phyloP scores from a whole-genome alignment of 2,888 invertebrate genomes.

The Lottia scabra region DNA sequence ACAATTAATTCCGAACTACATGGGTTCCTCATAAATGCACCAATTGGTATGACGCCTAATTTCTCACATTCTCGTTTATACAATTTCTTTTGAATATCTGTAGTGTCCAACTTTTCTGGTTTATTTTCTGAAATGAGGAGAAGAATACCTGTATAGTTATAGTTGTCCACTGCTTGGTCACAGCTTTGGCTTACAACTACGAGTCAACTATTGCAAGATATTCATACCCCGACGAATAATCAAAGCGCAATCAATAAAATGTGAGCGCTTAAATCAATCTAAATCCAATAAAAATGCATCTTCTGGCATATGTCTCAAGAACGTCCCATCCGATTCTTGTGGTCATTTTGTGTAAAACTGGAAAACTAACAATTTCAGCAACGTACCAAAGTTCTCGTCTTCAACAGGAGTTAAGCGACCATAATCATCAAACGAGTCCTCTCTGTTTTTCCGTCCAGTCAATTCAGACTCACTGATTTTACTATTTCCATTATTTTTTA shows the following conservation, averaged over 20 bases:
- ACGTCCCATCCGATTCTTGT: too few species aligned
- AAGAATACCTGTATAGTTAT: too few species aligned
- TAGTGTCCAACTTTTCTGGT: conserved; percentile 35
- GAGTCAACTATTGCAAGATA: too few species aligned
- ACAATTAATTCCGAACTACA: conserved; percentile 24
- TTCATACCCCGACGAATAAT: too few species aligned
- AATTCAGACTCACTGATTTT: not conserved
- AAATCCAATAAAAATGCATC: too few species aligned
- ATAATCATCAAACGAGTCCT: not conserved
- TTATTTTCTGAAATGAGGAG: conserved; percentile 25
- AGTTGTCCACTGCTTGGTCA: too few species aligned
- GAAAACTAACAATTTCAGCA: too few species aligned
- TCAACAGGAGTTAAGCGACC: not conserved
- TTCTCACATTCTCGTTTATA: conserved; percentile 47
- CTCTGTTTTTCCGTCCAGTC: not conserved
- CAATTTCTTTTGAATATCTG: conserved; percentile 48
- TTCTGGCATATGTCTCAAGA: too few species aligned
- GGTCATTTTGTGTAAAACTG: too few species aligned
- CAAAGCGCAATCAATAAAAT: too few species aligned
- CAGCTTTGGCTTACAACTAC: too few species aligned
- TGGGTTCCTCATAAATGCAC: conserved; percentile 45
- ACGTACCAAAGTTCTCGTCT: not conserved
- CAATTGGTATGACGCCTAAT: conserved; percentile 49
- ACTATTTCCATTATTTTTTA: not conserved
- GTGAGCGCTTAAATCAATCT: too few species aligned